Conservation (phyloP, 2,797 vertebrate species). For the Micrastur ruficollis region DNA sequence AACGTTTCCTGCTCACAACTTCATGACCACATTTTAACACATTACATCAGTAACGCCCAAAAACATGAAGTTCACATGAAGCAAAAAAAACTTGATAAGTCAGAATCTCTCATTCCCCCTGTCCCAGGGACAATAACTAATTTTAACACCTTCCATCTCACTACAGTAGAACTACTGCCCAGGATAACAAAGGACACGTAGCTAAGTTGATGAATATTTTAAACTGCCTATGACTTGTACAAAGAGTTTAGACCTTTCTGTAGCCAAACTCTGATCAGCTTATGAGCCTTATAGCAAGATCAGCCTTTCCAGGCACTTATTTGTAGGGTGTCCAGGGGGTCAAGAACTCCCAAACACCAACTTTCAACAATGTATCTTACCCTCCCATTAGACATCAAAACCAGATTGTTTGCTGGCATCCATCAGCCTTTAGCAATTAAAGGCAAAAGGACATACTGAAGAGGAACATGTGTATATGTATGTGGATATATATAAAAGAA, state of each 20-base stretch:
- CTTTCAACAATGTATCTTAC: not conserved
- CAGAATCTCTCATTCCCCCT: not conserved
- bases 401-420: not conserved
- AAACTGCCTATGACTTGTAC: not conserved
- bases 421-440: not conserved
- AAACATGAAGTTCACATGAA: not conserved
- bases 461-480: not conserved
- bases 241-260: not conserved
- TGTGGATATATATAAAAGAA: not conserved
- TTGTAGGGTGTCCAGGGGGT: not conserved
- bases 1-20: slow-evolving; percentile 34
- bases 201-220: not conserved
- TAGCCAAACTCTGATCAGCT: not conserved
- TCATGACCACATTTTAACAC: not conserved
- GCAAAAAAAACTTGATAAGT: not conserved
- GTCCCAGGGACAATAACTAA: not conserved
- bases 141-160: not conserved
- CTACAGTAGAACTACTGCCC: not conserved
- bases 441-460: not conserved
- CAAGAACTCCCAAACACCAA: not conserved
- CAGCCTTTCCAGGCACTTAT: not conserved
- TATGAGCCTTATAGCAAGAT: not conserved
- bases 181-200: not conserved
- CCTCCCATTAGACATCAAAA: not conserved
- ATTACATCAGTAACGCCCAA: slow-evolving; percentile 19